Percentiles rank a stretch among this genome's conserved stretches.
Evolutionary conservation across 2,797 vertebrate genomes (phyloP).

Genomic region (Chanos chanos): DNA sequence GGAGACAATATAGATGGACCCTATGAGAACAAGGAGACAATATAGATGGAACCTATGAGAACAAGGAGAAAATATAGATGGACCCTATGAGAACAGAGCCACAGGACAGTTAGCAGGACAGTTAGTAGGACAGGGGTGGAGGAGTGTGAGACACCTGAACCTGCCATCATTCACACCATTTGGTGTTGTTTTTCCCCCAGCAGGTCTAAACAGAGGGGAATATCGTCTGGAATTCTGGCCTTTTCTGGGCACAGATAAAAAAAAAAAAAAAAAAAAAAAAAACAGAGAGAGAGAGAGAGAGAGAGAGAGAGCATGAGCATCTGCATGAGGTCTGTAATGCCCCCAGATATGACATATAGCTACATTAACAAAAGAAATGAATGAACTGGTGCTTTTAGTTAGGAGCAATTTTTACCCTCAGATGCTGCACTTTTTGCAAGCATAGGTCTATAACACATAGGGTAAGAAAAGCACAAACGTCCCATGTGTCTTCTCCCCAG

Average conservation of each 20-base stretch:
- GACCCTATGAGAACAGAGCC: not conserved
- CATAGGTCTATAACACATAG: constrained; percentile 20
- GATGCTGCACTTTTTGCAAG: constrained; percentile 19
- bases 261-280: not conserved
- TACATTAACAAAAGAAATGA: not conserved
- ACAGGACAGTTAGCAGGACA: not conserved
- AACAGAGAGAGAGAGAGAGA: too few relatives aligned
- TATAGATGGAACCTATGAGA: too few relatives aligned
- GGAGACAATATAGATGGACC: too few relatives aligned
- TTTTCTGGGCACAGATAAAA: not conserved
- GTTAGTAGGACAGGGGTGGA: not conserved
- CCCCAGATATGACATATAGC: not conserved
- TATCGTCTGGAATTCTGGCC: not conserved
- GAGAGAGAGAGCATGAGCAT: not conserved
- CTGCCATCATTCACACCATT: constrained; percentile 23
- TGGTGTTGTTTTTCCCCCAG: constrained; percentile 1
- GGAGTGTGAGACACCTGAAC: constrained; percentile 4
- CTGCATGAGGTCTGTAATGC: not conserved
- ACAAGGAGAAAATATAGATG: constrained; percentile 5
- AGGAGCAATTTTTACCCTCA: not conserved
- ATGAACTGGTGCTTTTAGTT: not conserved
- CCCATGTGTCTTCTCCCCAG: constrained; percentile 1
- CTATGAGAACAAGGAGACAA: too few relatives aligned
- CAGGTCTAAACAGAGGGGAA: constrained; percentile 14
- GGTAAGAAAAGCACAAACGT: constrained; percentile 22